These are phyloP conservation scores for Hirtodrosophila cameraria DNA, from an alignment of 2,888 invertebrate species.

Conservation along the genomic window DNA sequence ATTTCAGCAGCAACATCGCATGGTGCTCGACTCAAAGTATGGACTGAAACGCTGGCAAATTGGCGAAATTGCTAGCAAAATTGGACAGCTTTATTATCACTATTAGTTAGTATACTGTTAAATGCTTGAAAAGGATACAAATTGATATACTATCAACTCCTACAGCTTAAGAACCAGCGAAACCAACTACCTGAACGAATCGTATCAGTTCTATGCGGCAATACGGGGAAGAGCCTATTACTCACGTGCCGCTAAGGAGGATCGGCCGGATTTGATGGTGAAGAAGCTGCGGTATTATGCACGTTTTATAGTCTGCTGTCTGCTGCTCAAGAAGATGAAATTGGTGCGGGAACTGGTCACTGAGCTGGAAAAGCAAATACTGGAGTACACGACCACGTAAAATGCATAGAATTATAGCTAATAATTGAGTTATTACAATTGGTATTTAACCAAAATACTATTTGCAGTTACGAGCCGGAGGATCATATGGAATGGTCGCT, in stretches of 20 bases:
- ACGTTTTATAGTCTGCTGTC: slow-evolving; percentile 97
- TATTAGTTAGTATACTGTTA: slow-evolving; percentile 91
- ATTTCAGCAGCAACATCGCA: slow-evolving; percentile 98
- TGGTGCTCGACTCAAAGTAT: slow-evolving; percentile 95
- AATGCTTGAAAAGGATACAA: too few relatives aligned
- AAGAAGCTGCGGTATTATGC: slow-evolving; percentile 98
- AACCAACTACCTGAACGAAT: slow-evolving; percentile 97
- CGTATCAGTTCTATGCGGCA: slow-evolving; percentile 97
- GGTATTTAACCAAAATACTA: neutral
- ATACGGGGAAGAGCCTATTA: slow-evolving; percentile 97
- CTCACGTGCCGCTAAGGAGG: slow-evolving; percentile 96
- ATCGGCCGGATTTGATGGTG: slow-evolving; percentile 97
- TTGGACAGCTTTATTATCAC: slow-evolving; percentile 99
- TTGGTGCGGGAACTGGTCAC: slow-evolving; percentile 95
- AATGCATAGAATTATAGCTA: slow-evolving; percentile 12
- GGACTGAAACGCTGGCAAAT: slow-evolving; percentile 99
- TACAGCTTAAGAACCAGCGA: slow-evolving; percentile 97
- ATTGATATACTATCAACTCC: neutral
- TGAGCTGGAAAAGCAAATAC: slow-evolving; percentile 96
- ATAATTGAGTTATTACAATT: slow-evolving; percentile 19
- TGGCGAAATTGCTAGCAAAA: slow-evolving; percentile 99
- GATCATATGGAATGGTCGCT: slow-evolving; percentile 98
- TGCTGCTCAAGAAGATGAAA: slow-evolving; percentile 96
- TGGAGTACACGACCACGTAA: slow-evolving; percentile 95
- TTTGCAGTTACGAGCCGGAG: slow-evolving; percentile 93